These are phyloP conservation scores for Nycteola revayana DNA, from an alignment of 2,888 invertebrate species.

Conservation along the genomic window DNA sequence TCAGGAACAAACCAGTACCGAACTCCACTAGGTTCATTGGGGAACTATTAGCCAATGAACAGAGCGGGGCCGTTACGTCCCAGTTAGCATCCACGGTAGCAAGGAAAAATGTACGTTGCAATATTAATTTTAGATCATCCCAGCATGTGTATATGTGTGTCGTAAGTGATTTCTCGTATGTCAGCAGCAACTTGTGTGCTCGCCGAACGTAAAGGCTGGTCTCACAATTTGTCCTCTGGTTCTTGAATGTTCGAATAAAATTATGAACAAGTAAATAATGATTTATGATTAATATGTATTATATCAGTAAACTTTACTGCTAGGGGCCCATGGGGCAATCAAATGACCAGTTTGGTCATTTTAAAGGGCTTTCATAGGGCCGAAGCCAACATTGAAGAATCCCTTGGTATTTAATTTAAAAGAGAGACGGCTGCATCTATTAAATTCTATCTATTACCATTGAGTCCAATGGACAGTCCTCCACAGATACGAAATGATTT, in stretches of 20 bases:
- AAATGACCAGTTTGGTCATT: too few species aligned
- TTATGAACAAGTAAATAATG: slow-evolving; percentile 9
- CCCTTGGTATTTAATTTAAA: too few species aligned
- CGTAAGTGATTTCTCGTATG: slow-evolving; percentile 19
- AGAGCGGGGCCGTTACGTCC: slow-evolving; percentile 50
- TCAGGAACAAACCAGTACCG: slow-evolving; percentile 95
- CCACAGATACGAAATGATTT: too few species aligned
- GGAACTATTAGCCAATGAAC: slow-evolving; percentile 84
- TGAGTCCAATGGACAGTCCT: too few species aligned
- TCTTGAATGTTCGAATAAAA: slow-evolving; percentile 6
- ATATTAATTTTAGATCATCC: slow-evolving; percentile 49
- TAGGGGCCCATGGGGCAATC: too few species aligned
- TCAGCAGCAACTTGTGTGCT: slow-evolving; percentile 22
- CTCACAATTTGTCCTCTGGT: too few species aligned
- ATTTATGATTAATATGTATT: too few species aligned
- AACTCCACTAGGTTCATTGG: slow-evolving; percentile 98
- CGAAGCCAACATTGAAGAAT: too few species aligned
- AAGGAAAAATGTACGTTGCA: slow-evolving; percentile 67
- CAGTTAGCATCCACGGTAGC: slow-evolving; percentile 77
- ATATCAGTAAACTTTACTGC: too few species aligned
- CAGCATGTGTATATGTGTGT: slow-evolving; percentile 52
- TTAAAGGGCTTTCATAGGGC: too few species aligned
- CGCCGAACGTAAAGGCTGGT: slow-evolving; percentile 21
- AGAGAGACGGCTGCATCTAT: too few species aligned
- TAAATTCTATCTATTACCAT: too few species aligned